Evolutionary conservation across 2,113 vertebrate genomes (phyloP).

Genomic region (Cyanistes caeruleus): DNA sequence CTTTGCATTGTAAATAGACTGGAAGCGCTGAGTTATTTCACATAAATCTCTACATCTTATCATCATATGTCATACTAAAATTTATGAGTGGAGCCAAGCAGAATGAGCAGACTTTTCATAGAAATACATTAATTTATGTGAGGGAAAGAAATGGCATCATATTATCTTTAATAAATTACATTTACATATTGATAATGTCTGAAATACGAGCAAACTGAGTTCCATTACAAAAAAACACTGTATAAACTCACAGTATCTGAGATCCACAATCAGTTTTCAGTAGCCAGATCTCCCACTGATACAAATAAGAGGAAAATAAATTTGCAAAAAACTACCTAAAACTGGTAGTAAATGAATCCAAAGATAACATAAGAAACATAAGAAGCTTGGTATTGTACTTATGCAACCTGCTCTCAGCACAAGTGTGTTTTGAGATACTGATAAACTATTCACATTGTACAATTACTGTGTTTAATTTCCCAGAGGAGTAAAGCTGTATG

Average conservation of each 20-base stretch:
- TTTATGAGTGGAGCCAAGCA: neutral
- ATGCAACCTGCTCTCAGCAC: neutral
- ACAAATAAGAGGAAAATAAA: neutral
- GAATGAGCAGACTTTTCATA: neutral
- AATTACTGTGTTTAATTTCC: neutral
- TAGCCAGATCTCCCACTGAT: neutral
- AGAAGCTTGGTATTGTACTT: neutral
- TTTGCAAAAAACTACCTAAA: accelerated
- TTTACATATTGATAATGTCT: neutral
- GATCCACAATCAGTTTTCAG: neutral
- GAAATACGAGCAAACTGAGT: neutral
- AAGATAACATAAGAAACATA: neutral
- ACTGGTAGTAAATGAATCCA: neutral
- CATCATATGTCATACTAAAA: neutral
- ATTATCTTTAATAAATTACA: neutral
- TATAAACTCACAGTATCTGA: neutral
- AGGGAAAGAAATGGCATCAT: neutral
- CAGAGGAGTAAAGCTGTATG: neutral
- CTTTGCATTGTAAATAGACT: neutral
- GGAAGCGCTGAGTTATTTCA: neutral
- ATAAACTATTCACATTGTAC: neutral
- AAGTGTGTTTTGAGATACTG: neutral
- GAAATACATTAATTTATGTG: neutral
- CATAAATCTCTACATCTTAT: neutral
- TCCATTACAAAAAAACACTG: neutral